These are phyloP conservation scores for Cantharis lateralis DNA, from an alignment of 2,888 invertebrate genomes.

Conservation along the genomic window DNA sequence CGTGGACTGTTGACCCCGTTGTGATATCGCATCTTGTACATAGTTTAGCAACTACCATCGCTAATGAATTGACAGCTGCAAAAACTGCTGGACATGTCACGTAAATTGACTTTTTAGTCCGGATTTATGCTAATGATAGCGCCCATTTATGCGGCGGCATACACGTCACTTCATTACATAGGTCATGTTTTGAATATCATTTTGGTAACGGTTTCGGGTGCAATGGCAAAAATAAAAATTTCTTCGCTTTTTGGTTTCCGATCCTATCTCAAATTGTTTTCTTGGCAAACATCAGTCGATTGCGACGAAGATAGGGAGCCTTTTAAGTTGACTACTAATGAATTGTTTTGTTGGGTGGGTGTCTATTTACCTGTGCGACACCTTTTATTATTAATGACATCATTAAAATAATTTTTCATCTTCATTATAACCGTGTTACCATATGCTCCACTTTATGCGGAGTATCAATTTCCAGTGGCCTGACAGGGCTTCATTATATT, in stretches of 20 bases:
- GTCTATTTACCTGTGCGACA: neutral
- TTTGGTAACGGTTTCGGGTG: neutral
- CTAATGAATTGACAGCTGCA: conserved; percentile 23
- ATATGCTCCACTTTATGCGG: conserved; percentile 1
- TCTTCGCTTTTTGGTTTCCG: neutral
- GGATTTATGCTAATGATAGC: conserved; percentile 17
- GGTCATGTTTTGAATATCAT: neutral
- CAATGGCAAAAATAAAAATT: neutral
- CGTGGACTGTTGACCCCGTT: conserved; percentile 7
- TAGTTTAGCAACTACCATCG: conserved; percentile 13
- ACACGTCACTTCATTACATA: neutral
- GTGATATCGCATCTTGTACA: conserved; percentile 6
- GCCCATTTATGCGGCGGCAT: conserved; percentile 7
- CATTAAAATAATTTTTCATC: neutral
- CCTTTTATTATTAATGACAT: neutral
- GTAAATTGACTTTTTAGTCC: conserved; percentile 11
- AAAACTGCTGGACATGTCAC: conserved; percentile 13
- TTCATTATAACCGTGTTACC: neutral
- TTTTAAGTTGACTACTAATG: neutral
- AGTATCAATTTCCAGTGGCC: conserved; percentile 1
- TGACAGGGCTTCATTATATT: conserved; percentile 7
- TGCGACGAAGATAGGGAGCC: neutral
- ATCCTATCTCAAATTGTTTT: neutral
- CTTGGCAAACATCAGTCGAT: neutral
- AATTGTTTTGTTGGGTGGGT: neutral